Percentiles rank a stretch among this genome's conserved stretches.
phyloP scores from a whole-genome alignment of 2,797 vertebrate genomes.

The Danio tinwini region DNA sequence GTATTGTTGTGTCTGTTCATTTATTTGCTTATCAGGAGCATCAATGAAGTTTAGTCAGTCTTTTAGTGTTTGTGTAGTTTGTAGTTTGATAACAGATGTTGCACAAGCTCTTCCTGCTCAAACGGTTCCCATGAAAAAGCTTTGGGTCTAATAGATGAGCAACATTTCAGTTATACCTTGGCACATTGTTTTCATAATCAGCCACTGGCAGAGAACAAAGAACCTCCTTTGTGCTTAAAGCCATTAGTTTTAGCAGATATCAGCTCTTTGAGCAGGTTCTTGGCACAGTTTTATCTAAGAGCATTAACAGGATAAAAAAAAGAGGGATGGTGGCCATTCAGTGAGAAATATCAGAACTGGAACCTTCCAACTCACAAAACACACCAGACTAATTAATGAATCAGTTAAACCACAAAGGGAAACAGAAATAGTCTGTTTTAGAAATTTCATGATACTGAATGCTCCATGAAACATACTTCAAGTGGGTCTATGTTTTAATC shows the following conservation, averaged over 20 bases:
- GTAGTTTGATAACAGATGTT: slow-evolving; percentile 2
- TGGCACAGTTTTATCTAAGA: slow-evolving; percentile 16
- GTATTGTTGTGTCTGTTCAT: neutral
- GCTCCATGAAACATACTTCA: too few species aligned
- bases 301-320: slow-evolving; percentile 41
- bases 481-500: too few species aligned
- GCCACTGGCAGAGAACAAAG: slow-evolving; percentile 33
- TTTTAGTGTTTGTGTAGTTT: neutral
- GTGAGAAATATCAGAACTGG: neutral
- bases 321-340: neutral
- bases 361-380: neutral
- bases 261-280: slow-evolving; percentile 45
- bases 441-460: too few species aligned
- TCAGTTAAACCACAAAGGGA: too few species aligned
- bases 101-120: neutral
- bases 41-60: neutral
- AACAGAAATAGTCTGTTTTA: too few species aligned
- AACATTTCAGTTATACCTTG: slow-evolving; percentile 32
- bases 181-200: slow-evolving; percentile 46
- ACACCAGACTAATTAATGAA: neutral
- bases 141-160: slow-evolving; percentile 6
- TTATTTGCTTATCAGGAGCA: neutral
- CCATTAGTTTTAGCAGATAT: slow-evolving; percentile 25
- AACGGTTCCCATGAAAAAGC: neutral
- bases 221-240: slow-evolving; percentile 25